A percentile compares a stretch with the other conserved stretches of the same genome.
Evolutionary conservation across 2,113 vertebrate genomes (phyloP).

Genomic region (Laticauda laticaudata): DNA sequence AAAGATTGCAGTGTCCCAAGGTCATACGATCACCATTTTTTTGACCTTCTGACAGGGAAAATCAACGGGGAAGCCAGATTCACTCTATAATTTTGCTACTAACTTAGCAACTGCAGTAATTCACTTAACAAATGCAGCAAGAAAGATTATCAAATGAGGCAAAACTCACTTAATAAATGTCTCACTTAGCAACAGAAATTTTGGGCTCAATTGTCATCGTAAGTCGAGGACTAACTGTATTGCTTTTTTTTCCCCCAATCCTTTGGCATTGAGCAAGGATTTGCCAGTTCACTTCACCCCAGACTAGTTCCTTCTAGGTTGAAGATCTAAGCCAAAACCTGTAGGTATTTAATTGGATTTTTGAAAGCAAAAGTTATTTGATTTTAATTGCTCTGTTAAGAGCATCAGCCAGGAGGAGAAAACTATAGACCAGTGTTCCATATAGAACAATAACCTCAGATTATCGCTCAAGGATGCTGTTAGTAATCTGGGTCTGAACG

Average conservation of each 20-base stretch:
- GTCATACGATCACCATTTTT: not conserved
- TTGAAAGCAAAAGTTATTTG: not conserved
- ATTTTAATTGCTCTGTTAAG: not conserved
- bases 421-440: not conserved
- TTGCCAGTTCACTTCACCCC: not conserved
- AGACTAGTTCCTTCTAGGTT: not conserved
- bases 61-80: not conserved
- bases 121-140: not conserved
- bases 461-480: not conserved
- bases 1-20: not conserved
- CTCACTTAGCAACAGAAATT: not conserved
- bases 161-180: not conserved
- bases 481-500: not conserved
- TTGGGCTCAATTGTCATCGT: not conserved
- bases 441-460: not conserved
- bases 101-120: not conserved
- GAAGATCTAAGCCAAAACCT: not conserved
- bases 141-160: no score
- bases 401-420: not conserved
- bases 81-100: not conserved
- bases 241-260: not conserved
- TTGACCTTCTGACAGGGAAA: not conserved
- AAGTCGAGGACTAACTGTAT: not conserved
- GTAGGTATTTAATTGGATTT: not conserved
- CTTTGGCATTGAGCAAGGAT: not conserved